Conservation (phyloP, 2,113 vertebrate genomes). For the Piaya cayana region DNA sequence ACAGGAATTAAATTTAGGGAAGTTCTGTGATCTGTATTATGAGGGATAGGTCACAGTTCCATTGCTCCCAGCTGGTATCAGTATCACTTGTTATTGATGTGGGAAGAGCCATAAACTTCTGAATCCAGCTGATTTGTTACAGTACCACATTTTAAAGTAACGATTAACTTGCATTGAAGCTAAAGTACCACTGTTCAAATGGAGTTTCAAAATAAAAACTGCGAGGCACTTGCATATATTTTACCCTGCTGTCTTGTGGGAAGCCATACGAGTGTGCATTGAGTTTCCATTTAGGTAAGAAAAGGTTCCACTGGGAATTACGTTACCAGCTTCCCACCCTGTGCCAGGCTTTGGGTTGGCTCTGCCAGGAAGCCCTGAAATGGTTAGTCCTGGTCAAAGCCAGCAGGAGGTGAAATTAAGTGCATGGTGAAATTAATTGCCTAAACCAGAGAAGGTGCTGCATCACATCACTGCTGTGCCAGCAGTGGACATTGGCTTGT, state of each 20-base stretch:
- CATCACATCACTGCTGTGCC: rapidly evolving
- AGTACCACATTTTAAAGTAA: neutral
- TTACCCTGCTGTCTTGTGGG: neutral
- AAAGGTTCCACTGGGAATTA: neutral
- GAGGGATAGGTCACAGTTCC: neutral
- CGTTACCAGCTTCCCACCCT: neutral
- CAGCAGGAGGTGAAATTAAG: neutral
- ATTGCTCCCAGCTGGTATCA: slow-evolving; percentile 11
- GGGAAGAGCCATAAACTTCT: neutral
- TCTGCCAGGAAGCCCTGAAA: neutral
- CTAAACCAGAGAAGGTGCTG: neutral
- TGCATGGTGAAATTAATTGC: neutral
- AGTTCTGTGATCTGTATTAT: neutral
- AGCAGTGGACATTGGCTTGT: neutral
- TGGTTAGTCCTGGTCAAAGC: neutral
- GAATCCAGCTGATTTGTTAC: neutral
- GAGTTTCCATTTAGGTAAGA: neutral
- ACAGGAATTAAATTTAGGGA: neutral
- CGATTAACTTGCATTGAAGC: rapidly evolving
- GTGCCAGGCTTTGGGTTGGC: neutral
- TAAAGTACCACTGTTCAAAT: neutral
- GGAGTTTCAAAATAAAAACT: neutral
- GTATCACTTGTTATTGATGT: neutral
- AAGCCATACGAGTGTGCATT: neutral
- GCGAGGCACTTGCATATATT: neutral